Evolutionary conservation across 2,888 invertebrate species (phyloP), one percentile per base, ranked within the genome.

Genomic region (Hylaea fasciaria): DNA sequence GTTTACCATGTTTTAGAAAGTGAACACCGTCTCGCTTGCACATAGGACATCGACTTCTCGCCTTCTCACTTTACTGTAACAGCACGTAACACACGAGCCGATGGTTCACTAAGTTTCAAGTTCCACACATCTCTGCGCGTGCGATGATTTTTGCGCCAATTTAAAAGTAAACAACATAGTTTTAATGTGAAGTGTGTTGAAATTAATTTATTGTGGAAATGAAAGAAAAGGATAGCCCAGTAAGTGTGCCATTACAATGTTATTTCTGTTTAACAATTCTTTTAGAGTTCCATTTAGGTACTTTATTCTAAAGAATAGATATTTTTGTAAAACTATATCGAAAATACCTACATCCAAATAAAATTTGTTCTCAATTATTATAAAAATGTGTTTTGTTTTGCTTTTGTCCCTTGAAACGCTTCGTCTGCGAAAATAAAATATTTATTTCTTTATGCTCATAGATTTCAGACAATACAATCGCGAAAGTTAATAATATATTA

Each of bases 1-100:
- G 77, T 74, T 80, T 70, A 71, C 70, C 74, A 76, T 76, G 76
- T 81, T 86, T 90, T 91, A 91, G 91, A 91, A 91, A 91, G 91
- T 89, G 58, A 47, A 57, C 13, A 17, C 67, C 59, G 54, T 81
- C 87, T 77, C 80, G 39, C 55, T 85, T 79, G 12, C 72, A 61
- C 79, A n/a, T 46, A 13, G 7, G n/a, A 11, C 7, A 35, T 39
- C 46, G n/a, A 2, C 1, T 66, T 72, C 53, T 52, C 1, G 11
- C 40, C 54, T 37, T 85, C 84, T 74, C 80, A 54, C 53, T 86
- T 76, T 64, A 12, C 39, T 60, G 63, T 64, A 64, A 55, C 2
- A 22, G 5, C 5, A 2, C 22, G 22, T 63, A 70, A 69, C 65
- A 70, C 65, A 47, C 62, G 59, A 61, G 64, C 72, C 66, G 72